A percentile compares a stretch with the other conserved stretches of the same genome.
These are phyloP conservation scores for Scomberomorus guttatus DNA, from an alignment of 2,797 vertebrate species.

Conservation along the genomic window DNA sequence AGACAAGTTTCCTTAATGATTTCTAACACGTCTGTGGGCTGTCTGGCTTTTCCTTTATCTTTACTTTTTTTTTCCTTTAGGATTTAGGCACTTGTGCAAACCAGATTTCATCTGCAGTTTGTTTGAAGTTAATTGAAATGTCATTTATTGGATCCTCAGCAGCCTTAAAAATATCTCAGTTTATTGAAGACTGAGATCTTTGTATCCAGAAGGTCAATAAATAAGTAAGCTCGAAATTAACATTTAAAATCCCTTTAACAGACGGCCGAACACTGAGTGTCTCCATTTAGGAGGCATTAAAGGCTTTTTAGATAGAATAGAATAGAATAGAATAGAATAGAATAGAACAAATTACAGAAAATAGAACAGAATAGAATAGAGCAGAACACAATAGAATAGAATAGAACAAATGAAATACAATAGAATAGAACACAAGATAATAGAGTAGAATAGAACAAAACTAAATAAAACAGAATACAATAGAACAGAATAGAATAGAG, in stretches of 20 bases:
- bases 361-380: neutral
- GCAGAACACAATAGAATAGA: neutral
- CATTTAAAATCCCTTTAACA: constrained; percentile 59
- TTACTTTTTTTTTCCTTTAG: neutral
- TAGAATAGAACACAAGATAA: too few relatives aligned
- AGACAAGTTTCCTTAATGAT: constrained; percentile 21
- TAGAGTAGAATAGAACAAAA: too few relatives aligned
- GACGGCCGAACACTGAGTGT: constrained; percentile 36
- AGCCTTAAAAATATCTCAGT: constrained; percentile 36
- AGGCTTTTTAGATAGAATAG: constrained; percentile 2
- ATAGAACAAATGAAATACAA: neutral
- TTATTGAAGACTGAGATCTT: constrained; percentile 40
- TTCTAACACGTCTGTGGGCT: constrained; percentile 9
- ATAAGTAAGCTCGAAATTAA: constrained; percentile 56
- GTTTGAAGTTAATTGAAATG: constrained; percentile 49
- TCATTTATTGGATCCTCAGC: constrained; percentile 35
- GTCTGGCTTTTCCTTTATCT: constrained; percentile 15
- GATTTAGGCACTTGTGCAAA: constrained; percentile 10
- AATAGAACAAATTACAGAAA: neutral
- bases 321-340: neutral
- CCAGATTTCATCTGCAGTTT: constrained; percentile 13
- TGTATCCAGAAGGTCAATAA: constrained; percentile 40
- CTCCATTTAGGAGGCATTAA: constrained; percentile 34
- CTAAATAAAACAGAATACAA: too few relatives aligned
- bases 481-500: too few relatives aligned